phyloP scores from a whole-genome alignment of 2,888 invertebrate species.

The Xestobium rufovillosum region DNA sequence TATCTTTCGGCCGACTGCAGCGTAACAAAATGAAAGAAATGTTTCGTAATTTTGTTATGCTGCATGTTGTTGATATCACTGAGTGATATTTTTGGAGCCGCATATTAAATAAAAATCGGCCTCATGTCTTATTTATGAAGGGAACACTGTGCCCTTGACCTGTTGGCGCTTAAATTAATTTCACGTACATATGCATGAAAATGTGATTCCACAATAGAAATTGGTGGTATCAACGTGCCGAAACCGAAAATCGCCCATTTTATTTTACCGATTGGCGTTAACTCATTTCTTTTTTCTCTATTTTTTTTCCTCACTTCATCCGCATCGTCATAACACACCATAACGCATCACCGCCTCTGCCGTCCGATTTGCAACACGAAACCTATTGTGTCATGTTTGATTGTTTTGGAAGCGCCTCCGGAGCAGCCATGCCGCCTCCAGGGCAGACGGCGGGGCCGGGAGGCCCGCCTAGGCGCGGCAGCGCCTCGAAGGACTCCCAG shows the following conservation, averaged over 20 bases:
- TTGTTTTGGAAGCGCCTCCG: constrained; percentile 47
- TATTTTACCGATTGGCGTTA: constrained; percentile 9
- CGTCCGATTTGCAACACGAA: neutral
- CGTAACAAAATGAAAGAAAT: no score
- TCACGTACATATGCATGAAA: no score
- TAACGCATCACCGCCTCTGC: constrained; percentile 14
- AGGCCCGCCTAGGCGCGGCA: constrained; percentile 52
- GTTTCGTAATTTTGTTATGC: no score
- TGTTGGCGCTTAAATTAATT: no score
- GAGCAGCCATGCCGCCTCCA: constrained; percentile 50
- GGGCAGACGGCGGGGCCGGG: constrained; percentile 46
- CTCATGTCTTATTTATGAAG: no score
- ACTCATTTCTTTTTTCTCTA: constrained; percentile 20
- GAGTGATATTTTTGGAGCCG: no score
- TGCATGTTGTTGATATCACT: no score
- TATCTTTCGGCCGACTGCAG: no score
- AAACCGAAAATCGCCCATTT: constrained; percentile 10
- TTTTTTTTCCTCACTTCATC: constrained; percentile 22
- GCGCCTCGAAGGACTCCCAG: constrained; percentile 41
- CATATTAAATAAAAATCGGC: no score
- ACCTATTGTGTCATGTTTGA: constrained; percentile 37
- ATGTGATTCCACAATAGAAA: no score
- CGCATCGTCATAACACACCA: constrained; percentile 16
- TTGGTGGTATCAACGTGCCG: no score
- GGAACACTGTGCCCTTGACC: no score